A percentile compares a stretch with the other conserved stretches of the same genome.
phyloP scores from a whole-genome alignment of 2,888 invertebrate species.

The Hirtodrosophila cameraria region DNA sequence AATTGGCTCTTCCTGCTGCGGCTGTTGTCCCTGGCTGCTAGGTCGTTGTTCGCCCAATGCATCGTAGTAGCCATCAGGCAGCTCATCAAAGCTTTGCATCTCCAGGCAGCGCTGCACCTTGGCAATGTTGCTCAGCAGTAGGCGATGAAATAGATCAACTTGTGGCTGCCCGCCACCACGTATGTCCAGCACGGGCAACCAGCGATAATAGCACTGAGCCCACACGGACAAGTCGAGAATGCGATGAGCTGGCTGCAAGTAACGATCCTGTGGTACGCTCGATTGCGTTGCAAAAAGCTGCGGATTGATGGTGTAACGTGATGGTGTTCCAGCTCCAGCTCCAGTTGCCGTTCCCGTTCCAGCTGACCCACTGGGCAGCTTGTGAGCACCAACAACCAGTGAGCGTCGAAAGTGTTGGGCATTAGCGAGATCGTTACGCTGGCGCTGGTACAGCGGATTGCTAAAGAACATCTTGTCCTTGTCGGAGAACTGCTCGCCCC shows the following conservation, averaged over 20 bases:
- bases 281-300: constrained; percentile 81
- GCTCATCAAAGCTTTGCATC: constrained; percentile 82
- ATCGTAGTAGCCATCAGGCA: constrained; percentile 80
- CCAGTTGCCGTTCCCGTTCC: not conserved
- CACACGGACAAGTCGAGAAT: constrained; percentile 89
- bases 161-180: constrained; percentile 84
- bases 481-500: constrained; percentile 93
- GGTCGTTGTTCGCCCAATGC: constrained; percentile 61
- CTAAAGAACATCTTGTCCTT: constrained; percentile 92
- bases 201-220: constrained; percentile 95
- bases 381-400: constrained; percentile 63
- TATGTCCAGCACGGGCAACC: constrained; percentile 91
- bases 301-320: constrained; percentile 80
- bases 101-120: constrained; percentile 83
- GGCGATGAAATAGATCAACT: constrained; percentile 83
- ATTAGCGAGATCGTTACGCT: constrained; percentile 58
- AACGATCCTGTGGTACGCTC: constrained; percentile 82
- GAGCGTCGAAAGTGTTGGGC: constrained; percentile 80
- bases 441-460: constrained; percentile 90
- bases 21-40: constrained; percentile 6
- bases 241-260: constrained; percentile 85
- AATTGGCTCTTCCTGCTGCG: constrained; percentile 35
- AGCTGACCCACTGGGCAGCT: constrained; percentile 50
- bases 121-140: constrained; percentile 82
- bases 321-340: constrained; percentile 18